These are phyloP conservation scores for Hippoglossus hippoglossus DNA, from an alignment of 2,797 vertebrate species.

Conservation along the genomic window DNA sequence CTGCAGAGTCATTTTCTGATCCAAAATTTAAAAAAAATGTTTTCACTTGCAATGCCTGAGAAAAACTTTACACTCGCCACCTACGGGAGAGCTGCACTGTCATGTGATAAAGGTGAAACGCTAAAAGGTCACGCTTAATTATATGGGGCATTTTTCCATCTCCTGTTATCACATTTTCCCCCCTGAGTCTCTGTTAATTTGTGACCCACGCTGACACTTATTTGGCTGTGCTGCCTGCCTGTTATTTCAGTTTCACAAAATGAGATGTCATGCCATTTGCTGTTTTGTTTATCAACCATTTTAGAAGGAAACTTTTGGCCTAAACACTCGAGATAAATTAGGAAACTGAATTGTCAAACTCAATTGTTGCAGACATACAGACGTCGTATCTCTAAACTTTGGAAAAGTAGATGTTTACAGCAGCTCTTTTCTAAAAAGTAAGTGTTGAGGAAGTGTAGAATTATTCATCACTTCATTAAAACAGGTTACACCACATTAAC, in stretches of 20 bases:
- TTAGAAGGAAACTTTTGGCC: background rate
- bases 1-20: conserved; percentile 16
- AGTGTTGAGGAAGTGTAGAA: too few species aligned
- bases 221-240: background rate
- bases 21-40: background rate
- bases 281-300: background rate
- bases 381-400: background rate
- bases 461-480: background rate
- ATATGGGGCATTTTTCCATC: background rate
- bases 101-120: background rate
- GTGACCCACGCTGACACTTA: background rate
- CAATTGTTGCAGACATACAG: background rate
- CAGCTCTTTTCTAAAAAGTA: too few species aligned
- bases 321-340: background rate
- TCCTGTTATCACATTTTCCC: background rate
- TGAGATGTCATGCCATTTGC: background rate
- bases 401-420: too few species aligned
- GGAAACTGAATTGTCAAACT: background rate
- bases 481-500: background rate
- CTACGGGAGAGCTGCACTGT: background rate
- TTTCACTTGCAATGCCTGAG: background rate
- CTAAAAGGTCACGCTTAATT: conserved; percentile 18
- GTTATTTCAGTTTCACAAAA: background rate
- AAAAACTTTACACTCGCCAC: background rate
- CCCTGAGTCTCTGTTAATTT: background rate